A percentile compares a stretch with the other conserved stretches of the same genome.
Conservation (phyloP, 2,113 vertebrate species). For the Gopherus evgoodei region DNA sequence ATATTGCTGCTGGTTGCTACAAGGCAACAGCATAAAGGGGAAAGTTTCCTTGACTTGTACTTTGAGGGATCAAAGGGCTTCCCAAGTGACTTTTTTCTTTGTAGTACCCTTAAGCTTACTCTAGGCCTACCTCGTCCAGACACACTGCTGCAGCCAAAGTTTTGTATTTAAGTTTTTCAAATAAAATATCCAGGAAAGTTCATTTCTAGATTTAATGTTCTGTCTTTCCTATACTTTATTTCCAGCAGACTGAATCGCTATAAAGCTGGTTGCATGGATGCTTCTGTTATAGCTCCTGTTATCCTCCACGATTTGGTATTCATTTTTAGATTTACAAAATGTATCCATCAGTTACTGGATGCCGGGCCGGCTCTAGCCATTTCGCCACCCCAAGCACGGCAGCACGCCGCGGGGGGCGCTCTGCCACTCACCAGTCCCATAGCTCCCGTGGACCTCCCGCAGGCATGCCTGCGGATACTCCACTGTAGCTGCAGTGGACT, state of each 20-base stretch:
- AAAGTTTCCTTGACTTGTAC: accelerated
- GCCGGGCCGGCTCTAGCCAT: too few relatives aligned
- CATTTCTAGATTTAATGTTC: neutral
- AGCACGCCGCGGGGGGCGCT: too few relatives aligned
- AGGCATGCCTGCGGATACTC: too few relatives aligned
- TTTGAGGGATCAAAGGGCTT: neutral
- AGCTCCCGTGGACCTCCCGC: too few relatives aligned
- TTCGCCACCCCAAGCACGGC: too few relatives aligned
- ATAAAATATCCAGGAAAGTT: neutral
- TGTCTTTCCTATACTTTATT: neutral
- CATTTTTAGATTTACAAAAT: neutral
- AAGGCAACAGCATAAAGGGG: neutral
- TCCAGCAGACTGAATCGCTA: neutral
- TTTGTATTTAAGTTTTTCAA: conserved; percentile 1
- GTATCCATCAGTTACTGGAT: neutral
- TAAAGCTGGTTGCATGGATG: neutral
- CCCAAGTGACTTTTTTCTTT: neutral
- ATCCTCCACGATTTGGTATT: neutral
- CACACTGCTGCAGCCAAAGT: neutral
- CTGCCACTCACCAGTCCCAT: too few relatives aligned
- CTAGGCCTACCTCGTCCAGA: neutral
- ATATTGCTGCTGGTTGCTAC: neutral
- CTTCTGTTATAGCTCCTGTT: neutral
- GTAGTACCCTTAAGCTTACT: neutral
- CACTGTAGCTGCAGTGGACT: too few relatives aligned